Evolutionary conservation across 2,888 invertebrate species (phyloP), one percentile per base, ranked within the genome.

Genomic region (Plusia festucae): DNA sequence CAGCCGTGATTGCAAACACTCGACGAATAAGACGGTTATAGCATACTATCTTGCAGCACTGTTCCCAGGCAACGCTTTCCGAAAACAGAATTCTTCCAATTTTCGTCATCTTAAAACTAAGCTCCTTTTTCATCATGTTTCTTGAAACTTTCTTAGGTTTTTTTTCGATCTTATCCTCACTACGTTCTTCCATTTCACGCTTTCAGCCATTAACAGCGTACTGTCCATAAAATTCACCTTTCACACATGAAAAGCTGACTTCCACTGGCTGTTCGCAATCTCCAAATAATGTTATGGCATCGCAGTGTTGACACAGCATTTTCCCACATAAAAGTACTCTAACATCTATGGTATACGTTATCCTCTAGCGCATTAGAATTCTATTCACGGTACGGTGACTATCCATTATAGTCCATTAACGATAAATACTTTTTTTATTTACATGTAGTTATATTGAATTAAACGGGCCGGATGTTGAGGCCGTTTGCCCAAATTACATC

Each of bases 381-480:
- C 75, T 81, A 82, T 87, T 88, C 88, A 90, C 85, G 90, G 84
- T 88, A 77, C 81, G 82, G 69, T 86, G 89, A 70, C 68, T 81
- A 71, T 86, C 88, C 86, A 90, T 90, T 89, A 88, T 85, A 81
- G 80, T 85, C 82, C 86, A 90, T 89, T 90, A 88, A 87, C 81
- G 76, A 84, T 82, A 85, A 85, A 84, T 84, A 83, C 78, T 82
- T 82, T 83, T 85, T 88, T 82, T 85, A 87, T 87, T 85, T 83
- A 85, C 78, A 82, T 80, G 72, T 81, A 78, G 79, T 82, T 85
- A 82, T 86, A 88, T 89, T 88, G 87, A 88, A 90, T 89, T 88
- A 88, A 85, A 85, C 81, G 72, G 77, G 68, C 87, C 90, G 91
- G 91, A 91, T 85, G 89, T 84, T 73, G 70, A 66, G 74, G 81